Percentiles rank a stretch among this genome's conserved stretches.
phyloP scores from a whole-genome alignment of 2,113 vertebrate genomes.

The Lanius ludovicianus region DNA sequence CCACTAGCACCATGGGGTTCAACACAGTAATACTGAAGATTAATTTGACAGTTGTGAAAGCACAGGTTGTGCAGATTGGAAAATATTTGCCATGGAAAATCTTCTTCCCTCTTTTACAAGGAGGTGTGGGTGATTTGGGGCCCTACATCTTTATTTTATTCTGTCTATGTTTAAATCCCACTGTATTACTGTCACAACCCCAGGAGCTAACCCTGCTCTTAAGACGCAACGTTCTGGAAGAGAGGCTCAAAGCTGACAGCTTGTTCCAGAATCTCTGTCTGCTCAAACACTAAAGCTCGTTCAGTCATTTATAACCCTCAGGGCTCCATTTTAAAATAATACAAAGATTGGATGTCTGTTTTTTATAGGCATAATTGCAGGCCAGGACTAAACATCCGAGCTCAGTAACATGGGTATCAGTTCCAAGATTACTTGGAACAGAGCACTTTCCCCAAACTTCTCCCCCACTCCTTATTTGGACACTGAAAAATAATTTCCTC shows the following conservation, averaged over 20 bases:
- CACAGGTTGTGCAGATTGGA: neutral
- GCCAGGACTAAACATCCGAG: slow-evolving; percentile 51
- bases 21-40: neutral
- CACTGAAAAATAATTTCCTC: slow-evolving; percentile 69
- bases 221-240: neutral
- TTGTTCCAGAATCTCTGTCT: neutral
- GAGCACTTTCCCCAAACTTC: slow-evolving; percentile 24
- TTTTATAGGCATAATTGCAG: slow-evolving; percentile 23
- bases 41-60: neutral
- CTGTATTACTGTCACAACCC: neutral
- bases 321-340: slow-evolving; percentile 42
- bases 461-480: slow-evolving; percentile 81
- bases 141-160: neutral
- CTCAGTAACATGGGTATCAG: slow-evolving; percentile 34
- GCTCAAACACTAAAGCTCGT: neutral
- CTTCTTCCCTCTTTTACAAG: neutral
- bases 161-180: neutral
- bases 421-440: slow-evolving; percentile 55
- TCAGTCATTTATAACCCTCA: slow-evolving; percentile 40
- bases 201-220: neutral
- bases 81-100: neutral
- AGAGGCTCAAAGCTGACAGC: neutral
- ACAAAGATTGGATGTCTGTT: neutral
- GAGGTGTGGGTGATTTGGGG: neutral
- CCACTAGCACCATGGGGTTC: neutral